Conservation (phyloP, 2,888 invertebrate genomes). For the Scaptomyza flava region DNA sequence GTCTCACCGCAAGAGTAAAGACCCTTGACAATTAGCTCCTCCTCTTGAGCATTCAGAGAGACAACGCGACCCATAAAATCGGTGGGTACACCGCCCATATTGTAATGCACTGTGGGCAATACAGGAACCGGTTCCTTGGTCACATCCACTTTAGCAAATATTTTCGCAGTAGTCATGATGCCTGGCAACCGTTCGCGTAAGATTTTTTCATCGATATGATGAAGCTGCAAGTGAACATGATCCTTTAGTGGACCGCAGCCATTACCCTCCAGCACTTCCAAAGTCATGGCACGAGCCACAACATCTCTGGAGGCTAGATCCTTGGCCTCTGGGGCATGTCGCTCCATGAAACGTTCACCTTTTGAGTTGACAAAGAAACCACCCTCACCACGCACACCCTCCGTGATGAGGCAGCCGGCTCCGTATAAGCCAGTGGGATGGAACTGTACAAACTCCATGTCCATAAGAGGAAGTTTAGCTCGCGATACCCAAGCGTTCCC, state of each 20-base stretch:
- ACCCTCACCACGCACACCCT: conserved; percentile 98
- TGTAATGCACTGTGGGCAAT: conserved; percentile 99
- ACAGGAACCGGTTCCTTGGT: conserved; percentile 99
- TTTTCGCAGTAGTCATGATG: conserved; percentile 98
- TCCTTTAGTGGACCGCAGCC: conserved; percentile 98
- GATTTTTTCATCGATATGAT: conserved; percentile 97
- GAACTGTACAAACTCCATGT: conserved; percentile 99
- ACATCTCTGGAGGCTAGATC: conserved; percentile 99
- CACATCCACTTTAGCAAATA: conserved; percentile 99
- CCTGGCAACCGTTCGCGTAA: conserved; percentile 93
- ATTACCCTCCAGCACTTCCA: conserved; percentile 97
- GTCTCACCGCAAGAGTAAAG: conserved; percentile 97
- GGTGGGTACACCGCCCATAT: conserved; percentile 99
- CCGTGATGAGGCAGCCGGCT: conserved; percentile 98
- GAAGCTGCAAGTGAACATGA: conserved; percentile 90
- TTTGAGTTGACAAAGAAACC: conserved; percentile 98
- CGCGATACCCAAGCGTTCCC: conserved; percentile 87
- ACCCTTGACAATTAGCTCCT: conserved; percentile 89
- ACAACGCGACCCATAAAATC: conserved; percentile 96
- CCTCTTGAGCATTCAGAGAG: conserved; percentile 63
- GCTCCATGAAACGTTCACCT: conserved; percentile 99
- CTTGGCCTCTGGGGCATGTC: conserved; percentile 98
- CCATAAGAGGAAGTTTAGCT: conserved; percentile 95
- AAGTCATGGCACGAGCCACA: conserved; percentile 97
- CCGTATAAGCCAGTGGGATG: conserved; percentile 99